phyloP scores from a whole-genome alignment of 2,797 vertebrate species.

The Phaenicophaeus curvirostris region DNA sequence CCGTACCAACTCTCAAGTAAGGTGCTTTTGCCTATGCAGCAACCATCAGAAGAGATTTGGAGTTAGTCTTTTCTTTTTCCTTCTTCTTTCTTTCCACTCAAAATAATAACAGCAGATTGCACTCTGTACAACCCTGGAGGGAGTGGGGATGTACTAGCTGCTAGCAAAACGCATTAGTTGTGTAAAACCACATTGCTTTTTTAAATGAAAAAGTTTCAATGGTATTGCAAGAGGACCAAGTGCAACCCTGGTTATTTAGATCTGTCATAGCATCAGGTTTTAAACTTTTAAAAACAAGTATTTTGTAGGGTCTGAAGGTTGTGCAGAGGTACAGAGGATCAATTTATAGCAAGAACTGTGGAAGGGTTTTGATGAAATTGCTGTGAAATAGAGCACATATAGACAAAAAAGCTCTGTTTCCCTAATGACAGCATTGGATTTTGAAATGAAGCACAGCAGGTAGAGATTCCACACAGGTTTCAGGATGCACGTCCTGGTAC shows the following conservation, averaged over 20 bases:
- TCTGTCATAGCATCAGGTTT: background rate
- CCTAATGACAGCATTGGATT: background rate
- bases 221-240: background rate
- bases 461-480: background rate
- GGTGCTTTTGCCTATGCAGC: background rate
- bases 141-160: background rate
- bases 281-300: background rate
- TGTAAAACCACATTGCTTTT: background rate
- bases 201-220: background rate
- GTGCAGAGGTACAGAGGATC: background rate
- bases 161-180: background rate
- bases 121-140: background rate
- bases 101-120: background rate
- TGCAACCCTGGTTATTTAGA: background rate
- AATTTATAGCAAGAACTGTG: background rate
- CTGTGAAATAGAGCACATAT: background rate
- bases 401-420: background rate
- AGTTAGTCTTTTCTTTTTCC: background rate
- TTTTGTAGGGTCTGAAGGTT: background rate
- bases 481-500: background rate
- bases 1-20: background rate
- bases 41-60: background rate
- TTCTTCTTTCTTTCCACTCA: background rate
- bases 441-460: slow-evolving; percentile 42
- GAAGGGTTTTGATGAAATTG: background rate